Conservation (phyloP, 2,888 invertebrate genomes). For the Nephrotoma flavescens region DNA sequence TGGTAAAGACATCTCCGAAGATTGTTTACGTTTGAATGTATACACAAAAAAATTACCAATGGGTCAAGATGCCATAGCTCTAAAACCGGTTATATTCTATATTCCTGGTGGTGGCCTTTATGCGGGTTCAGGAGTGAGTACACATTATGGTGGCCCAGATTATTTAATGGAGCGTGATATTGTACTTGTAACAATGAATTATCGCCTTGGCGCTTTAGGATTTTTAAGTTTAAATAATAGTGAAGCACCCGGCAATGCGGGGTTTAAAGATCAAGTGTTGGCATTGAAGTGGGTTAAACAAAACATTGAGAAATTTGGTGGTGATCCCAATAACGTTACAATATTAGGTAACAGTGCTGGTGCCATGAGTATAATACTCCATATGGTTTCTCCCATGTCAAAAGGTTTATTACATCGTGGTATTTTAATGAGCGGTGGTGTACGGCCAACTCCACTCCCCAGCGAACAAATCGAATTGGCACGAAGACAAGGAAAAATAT, state of each 20-base stretch:
- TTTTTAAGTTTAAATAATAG: conserved; percentile 44
- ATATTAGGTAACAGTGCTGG: conserved; percentile 43
- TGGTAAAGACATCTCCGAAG: conserved; percentile 34
- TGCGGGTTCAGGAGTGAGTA: conserved; percentile 18
- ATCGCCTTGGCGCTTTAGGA: conserved; percentile 30
- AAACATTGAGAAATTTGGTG: conserved; percentile 49
- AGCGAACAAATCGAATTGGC: conserved; percentile 41
- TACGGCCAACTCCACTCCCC: conserved; percentile 38
- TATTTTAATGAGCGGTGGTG: conserved; percentile 52
- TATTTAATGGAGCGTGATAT: conserved; percentile 24
- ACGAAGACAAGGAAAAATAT: conserved; percentile 42
- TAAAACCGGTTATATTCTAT: conserved; percentile 21
- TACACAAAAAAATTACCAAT: conserved; percentile 26
- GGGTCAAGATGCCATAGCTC: not conserved
- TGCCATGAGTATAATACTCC: conserved; percentile 33
- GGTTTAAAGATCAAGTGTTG: conserved; percentile 49
- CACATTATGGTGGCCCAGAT: conserved; percentile 18
- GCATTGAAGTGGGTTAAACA: conserved; percentile 46
- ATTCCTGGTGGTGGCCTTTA: conserved; percentile 24
- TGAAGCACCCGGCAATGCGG: conserved; percentile 48
- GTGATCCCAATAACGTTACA: conserved; percentile 45
- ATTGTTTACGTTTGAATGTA: conserved; percentile 49
- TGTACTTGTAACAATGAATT: conserved; percentile 24
- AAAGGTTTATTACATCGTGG: conserved; percentile 52
- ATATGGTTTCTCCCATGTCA: conserved; percentile 46